Evolutionary conservation across 23 tunicate species (phyloP).

Genomic region (Pegea sp.): DNA sequence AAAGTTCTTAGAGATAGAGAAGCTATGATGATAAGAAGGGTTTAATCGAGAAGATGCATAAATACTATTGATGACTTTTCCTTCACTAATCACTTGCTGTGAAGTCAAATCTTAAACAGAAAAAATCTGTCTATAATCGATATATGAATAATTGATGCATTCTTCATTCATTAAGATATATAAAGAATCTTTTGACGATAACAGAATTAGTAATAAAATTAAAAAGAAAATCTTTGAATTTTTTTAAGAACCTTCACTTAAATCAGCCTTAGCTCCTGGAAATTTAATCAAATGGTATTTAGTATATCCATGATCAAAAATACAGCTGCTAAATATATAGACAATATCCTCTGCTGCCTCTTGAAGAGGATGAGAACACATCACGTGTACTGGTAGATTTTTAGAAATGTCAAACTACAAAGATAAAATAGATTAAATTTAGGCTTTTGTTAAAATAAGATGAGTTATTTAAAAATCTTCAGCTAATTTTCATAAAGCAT

Average conservation of each 20-base stretch:
- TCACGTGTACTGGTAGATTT: constrained; percentile 54
- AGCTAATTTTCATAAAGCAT: too few species aligned
- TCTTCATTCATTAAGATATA: neutral
- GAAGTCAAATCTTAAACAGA: constrained; percentile 7
- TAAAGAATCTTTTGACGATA: neutral
- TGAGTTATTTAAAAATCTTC: too few species aligned
- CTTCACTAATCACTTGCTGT: constrained; percentile 12
- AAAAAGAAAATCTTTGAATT: too few species aligned
- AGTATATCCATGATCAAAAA: constrained; percentile 50
- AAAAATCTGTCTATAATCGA: constrained; percentile 18
- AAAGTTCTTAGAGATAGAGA: constrained; percentile 46
- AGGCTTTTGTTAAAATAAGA: too few species aligned
- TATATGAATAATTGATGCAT: too few species aligned
- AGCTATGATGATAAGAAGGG: constrained; percentile 88
- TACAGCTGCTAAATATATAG: constrained; percentile 55
- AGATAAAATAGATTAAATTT: too few species aligned
- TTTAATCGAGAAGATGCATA: constrained; percentile 56
- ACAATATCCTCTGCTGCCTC: constrained; percentile 30
- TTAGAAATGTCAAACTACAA: constrained; percentile 58
- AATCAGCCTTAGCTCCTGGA: constrained; percentile 18
- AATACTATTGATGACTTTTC: constrained; percentile 22
- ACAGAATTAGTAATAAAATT: neutral
- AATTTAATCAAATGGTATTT: constrained; percentile 52
- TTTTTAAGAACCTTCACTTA: too few species aligned
- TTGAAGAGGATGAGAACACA: constrained; percentile 65